phyloP scores from a whole-genome alignment of 2,113 vertebrate species.

The Tiliqua scincoides region DNA sequence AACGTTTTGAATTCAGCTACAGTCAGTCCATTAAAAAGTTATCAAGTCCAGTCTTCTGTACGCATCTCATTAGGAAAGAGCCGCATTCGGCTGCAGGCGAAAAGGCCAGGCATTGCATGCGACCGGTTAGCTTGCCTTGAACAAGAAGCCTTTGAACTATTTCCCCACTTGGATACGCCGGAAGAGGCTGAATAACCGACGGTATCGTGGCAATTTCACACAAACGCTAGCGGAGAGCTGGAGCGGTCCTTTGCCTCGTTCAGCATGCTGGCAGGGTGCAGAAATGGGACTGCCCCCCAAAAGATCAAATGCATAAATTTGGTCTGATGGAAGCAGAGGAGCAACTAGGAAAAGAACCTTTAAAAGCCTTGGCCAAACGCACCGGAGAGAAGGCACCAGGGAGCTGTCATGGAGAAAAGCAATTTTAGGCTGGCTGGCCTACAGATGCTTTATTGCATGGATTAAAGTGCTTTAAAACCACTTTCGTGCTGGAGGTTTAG shows the following conservation, averaged over 20 bases:
- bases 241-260: neutral
- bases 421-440: neutral
- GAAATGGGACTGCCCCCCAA: constrained; percentile 4
- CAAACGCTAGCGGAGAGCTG: neutral
- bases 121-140: neutral
- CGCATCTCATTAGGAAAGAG: neutral
- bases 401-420: neutral
- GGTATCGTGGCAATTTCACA: neutral
- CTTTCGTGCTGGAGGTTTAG: neutral
- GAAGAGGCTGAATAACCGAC: neutral
- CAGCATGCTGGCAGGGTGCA: neutral
- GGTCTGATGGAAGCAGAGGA: neutral
- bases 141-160: constrained; percentile 5
- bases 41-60: neutral
- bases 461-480: neutral
- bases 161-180: neutral
- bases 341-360: neutral
- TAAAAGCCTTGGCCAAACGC: constrained; percentile 3
- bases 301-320: constrained; percentile 11
- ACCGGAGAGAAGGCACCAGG: neutral
- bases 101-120: neutral
- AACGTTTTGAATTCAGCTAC: neutral
- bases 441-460: neutral
- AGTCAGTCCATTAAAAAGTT: neutral
- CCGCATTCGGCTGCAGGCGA: neutral